Conservation (phyloP, 2,113 vertebrate genomes). For the Sterrhoptilus dennistouni region DNA sequence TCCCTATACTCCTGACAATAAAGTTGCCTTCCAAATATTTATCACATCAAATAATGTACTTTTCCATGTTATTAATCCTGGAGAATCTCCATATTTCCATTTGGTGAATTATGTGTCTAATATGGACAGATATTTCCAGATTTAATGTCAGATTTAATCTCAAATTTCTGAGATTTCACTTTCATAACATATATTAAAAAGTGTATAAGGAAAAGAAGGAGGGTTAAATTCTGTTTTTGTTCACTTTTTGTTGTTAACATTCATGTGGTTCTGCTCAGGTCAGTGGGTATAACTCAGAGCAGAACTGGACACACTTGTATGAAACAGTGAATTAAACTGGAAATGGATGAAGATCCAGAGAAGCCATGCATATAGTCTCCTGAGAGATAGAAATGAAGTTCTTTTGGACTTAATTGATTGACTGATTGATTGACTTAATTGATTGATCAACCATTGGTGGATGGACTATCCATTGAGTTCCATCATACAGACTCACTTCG, state of each 20-base stretch:
- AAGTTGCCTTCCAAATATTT: slow-evolving; percentile 69
- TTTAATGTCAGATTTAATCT: background rate
- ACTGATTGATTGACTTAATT: too few relatives aligned
- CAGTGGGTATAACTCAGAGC: background rate
- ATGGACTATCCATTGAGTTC: background rate
- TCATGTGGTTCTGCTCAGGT: background rate
- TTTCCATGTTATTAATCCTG: slow-evolving; percentile 51
- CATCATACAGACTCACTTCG: background rate
- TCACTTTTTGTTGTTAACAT: background rate
- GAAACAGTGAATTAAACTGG: background rate
- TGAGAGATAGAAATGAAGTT: background rate
- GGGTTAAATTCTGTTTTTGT: background rate
- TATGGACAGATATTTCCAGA: slow-evolving; percentile 14
- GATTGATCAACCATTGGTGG: background rate
- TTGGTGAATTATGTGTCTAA: slow-evolving; percentile 10
- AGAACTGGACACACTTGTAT: background rate
- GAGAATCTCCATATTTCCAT: slow-evolving; percentile 58
- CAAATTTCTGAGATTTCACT: background rate
- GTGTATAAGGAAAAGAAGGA: background rate
- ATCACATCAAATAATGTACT: slow-evolving; percentile 62
- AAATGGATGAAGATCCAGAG: background rate
- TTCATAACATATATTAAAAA: background rate
- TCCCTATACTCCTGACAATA: slow-evolving; percentile 69
- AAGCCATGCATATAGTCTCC: background rate
- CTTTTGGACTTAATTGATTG: background rate